Conservation (phyloP, 35 echinoderm and acorn worm species). For the Apostichopus californicus region DNA sequence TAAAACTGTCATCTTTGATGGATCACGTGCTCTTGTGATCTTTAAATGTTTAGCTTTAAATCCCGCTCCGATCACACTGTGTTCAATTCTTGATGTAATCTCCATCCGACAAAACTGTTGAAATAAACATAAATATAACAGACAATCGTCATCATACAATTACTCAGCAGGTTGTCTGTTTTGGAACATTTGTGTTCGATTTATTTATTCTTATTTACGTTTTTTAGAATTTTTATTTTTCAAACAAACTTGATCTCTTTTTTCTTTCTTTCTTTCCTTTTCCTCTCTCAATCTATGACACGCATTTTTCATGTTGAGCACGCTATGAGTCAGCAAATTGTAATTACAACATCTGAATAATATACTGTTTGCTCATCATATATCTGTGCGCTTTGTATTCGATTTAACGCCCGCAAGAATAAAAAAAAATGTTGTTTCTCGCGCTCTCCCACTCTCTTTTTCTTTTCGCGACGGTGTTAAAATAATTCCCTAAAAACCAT, state of each 20-base stretch:
- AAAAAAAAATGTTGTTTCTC: neutral
- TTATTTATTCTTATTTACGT: too few relatives aligned
- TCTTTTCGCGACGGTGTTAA: conserved; percentile 3
- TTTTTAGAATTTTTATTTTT: too few relatives aligned
- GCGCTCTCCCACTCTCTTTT: neutral
- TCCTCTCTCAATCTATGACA: too few relatives aligned
- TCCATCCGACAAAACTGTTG: neutral
- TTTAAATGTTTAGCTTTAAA: neutral
- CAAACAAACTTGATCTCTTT: too few relatives aligned
- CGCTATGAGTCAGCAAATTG: neutral
- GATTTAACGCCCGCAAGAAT: neutral
- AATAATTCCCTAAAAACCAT: conserved; percentile 25
- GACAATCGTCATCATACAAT: neutral
- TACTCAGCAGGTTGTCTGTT: neutral
- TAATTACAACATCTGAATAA: conserved; percentile 7
- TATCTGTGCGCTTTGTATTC: neutral
- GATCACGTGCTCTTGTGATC: neutral
- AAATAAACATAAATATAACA: neutral
- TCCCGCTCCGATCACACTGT: neutral
- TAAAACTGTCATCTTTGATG: conserved; percentile 1
- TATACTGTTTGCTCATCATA: neutral
- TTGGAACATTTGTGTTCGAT: too few relatives aligned
- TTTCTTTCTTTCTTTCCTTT: too few relatives aligned
- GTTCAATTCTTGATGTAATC: neutral
- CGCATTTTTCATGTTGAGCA: neutral